Evolutionary conservation across 1,140 invertebrate genomes (phyloP).

Genomic region (Drosophila santomea): DNA sequence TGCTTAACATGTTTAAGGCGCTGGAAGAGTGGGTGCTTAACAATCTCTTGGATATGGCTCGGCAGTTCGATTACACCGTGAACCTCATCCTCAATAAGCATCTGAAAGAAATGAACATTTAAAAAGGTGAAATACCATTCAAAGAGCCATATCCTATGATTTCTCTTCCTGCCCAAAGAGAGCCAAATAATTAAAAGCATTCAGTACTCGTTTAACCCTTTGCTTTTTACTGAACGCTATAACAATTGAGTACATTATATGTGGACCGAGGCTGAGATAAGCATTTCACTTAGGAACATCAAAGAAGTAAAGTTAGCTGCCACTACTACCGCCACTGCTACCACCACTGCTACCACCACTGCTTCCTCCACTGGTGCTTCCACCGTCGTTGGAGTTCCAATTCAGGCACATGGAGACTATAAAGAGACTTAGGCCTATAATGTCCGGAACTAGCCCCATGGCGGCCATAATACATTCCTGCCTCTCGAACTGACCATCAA

Average conservation of each 20-base stretch:
- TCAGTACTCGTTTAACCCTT: too few species aligned
- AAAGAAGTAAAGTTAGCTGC: neutral
- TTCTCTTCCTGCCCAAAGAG: too few species aligned
- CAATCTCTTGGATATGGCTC: conserved; percentile 46
- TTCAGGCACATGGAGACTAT: neutral
- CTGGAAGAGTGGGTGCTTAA: conserved; percentile 63
- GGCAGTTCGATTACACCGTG: conserved; percentile 63
- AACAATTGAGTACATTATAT: too few species aligned
- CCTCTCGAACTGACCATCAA: neutral
- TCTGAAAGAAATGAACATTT: conserved; percentile 13
- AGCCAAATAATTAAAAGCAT: too few species aligned
- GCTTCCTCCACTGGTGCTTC: neutral
- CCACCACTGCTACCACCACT: neutral
- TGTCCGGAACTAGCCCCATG: neutral
- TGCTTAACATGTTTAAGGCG: conserved; percentile 67
- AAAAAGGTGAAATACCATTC: neutral
- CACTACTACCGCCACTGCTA: neutral
- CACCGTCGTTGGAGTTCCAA: too few species aligned
- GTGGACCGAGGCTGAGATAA: too few species aligned
- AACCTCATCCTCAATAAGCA: conserved; percentile 62
- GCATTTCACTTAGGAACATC: too few species aligned
- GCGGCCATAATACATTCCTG: neutral
- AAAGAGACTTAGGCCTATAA: neutral
- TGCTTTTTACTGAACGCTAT: too few species aligned
- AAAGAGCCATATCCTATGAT: too few species aligned